These are phyloP conservation scores for Luidia sarsii DNA, from an alignment of 53 echinoderm and acorn worm genomes.

Conservation along the genomic window DNA sequence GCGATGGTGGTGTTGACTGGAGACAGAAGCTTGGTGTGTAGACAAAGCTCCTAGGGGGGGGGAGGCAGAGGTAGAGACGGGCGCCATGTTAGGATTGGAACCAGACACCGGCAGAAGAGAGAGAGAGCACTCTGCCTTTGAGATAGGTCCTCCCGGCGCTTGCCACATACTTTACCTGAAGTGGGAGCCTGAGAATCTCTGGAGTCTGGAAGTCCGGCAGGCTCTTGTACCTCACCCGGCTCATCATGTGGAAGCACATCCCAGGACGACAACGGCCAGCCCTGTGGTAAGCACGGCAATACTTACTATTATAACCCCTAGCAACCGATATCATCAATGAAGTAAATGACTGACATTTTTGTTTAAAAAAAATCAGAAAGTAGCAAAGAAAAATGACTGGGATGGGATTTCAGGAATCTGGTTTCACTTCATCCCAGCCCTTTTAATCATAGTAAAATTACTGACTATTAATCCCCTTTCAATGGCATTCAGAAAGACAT, in stretches of 20 bases:
- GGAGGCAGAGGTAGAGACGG: no score
- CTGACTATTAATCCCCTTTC: no score
- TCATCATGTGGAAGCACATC: constrained; percentile 96
- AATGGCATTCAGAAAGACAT: no score
- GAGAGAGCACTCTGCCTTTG: neutral
- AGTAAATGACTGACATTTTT: no score
- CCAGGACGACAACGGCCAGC: constrained; percentile 94
- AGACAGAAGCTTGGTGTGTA: constrained; percentile 93
- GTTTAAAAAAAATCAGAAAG: no score
- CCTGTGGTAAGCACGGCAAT: no score
- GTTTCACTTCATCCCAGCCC: no score
- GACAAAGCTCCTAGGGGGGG: constrained; percentile 94
- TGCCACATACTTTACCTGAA: constrained; percentile 59
- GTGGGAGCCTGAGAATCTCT: constrained; percentile 84
- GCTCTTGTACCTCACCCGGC: constrained; percentile 85
- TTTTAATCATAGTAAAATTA: no score
- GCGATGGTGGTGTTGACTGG: constrained; percentile 72
- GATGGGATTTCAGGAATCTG: no score
- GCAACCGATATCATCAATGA: no score
- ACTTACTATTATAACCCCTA: no score
- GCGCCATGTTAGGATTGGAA: neutral
- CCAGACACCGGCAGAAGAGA: neutral
- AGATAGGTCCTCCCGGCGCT: neutral
- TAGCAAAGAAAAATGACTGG: no score
- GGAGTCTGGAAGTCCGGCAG: constrained; percentile 89